Base-by-base conservation (phyloP, 2,888 invertebrate species). In the Linnaemya tessellans region DNA sequence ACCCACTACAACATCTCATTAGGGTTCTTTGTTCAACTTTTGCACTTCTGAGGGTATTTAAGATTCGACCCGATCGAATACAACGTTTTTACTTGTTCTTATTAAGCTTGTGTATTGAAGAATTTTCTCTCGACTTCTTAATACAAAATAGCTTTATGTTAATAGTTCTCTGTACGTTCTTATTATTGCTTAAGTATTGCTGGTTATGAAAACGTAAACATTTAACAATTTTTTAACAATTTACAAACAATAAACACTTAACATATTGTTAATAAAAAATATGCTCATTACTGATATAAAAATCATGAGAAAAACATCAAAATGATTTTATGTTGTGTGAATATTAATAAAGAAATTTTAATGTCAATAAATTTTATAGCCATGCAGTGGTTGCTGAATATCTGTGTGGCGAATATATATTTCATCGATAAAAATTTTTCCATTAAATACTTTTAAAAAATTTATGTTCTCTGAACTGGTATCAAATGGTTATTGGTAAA, bases 221-320 rank as follows among this genome's bases (percentile, higher is more conserved):
- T 64, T 51, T 64, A 30, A 5, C 43, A 65, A 67, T 77, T 77
- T 64, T 13, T 75, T 67, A 46, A 77, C 46, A 77, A 58, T 56
- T 56, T 77, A 56, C n/a, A 54, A 18, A 30, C 35, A 56, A 56
- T 67, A 75, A 65, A 56, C 54, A 56, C 65, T 41, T 43, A 51
- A 43, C 25, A 65, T 41, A 22, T 64, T 62, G 54, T 20, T 43
- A 65, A 18, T 51, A 65, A 56, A 43, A 30, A 75, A 54, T 56
- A 11, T 20, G 3, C 10, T 11, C 7, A 54, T 43, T 11, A 62
- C 11, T n/a, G 11, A 7, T 25, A 7, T 51, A 10, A 49, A 54
- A 64, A 25, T 41, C 4, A 18, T 13, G 9, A 25, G 8, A n/a
- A 51, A 51, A 74, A 74, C n/a, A 49, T 22, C 11, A 15, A 10